Conservation (phyloP, 1,140 invertebrate genomes). For the Drosophila nigromelanica region DNA sequence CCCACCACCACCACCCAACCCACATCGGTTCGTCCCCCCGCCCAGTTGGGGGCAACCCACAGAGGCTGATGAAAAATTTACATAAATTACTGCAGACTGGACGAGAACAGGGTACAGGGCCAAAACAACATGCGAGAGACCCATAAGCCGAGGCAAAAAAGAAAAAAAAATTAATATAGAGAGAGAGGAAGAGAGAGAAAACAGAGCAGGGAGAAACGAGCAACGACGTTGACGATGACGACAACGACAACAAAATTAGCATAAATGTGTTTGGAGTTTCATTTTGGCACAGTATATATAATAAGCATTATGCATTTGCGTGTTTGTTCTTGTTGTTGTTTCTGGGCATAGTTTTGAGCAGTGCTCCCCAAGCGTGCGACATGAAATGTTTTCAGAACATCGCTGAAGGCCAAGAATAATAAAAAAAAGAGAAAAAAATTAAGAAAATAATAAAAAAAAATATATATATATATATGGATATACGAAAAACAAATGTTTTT, state of each 20-base stretch:
- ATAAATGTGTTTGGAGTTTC: conserved; percentile 57
- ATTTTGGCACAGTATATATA: conserved; percentile 56
- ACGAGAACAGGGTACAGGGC: conserved; percentile 29
- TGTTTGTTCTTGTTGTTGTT: conserved; percentile 31
- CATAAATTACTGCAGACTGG: conserved; percentile 57
- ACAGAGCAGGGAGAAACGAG: neutral
- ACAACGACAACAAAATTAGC: conserved; percentile 53
- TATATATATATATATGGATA: neutral
- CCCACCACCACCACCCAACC: neutral
- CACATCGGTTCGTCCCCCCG: neutral
- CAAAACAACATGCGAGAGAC: conserved; percentile 43
- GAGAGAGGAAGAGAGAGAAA: neutral
- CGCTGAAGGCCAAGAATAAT: conserved; percentile 40
- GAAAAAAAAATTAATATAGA: conserved; percentile 5
- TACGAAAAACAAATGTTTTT: conserved; percentile 15
- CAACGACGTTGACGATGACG: conserved; percentile 42
- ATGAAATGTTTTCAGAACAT: conserved; percentile 46
- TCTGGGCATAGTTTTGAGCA: conserved; percentile 48
- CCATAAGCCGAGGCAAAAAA: conserved; percentile 28
- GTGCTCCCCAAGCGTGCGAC: conserved; percentile 43
- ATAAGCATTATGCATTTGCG: conserved; percentile 54
- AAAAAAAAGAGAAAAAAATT: neutral
- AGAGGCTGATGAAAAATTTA: conserved; percentile 53
- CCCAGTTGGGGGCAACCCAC: conserved; percentile 9
- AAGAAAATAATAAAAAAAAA: neutral